Conservation (phyloP, 2,888 invertebrate genomes). For the Pseudeuparius sepicola region DNA sequence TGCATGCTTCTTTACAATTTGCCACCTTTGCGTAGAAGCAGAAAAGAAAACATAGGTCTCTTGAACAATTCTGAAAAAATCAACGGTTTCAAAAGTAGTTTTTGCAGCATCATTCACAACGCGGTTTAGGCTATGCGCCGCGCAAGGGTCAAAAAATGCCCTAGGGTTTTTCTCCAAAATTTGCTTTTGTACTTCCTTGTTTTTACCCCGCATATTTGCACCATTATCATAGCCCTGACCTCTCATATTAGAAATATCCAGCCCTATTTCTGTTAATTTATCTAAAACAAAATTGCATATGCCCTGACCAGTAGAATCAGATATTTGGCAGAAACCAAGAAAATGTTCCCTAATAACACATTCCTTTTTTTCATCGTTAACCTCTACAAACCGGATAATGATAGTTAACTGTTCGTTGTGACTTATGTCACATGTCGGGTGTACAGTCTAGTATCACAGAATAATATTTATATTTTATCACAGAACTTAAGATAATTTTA, state of each 20-base stretch:
- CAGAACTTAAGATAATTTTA: conserved; percentile 12
- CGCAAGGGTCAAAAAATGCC: conserved; percentile 24
- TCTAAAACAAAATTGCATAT: conserved; percentile 22
- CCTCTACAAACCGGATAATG: conserved; percentile 22
- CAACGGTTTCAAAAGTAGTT: conserved; percentile 12
- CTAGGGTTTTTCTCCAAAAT: conserved; percentile 19
- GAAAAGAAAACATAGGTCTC: conserved; percentile 10
- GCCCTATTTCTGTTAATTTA: conserved; percentile 9
- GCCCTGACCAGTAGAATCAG: conserved; percentile 20
- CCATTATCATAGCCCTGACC: conserved; percentile 25
- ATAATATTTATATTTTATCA: conserved; percentile 26
- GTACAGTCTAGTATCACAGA: conserved; percentile 23
- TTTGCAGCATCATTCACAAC: conserved; percentile 23
- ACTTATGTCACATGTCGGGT: conserved; percentile 28
- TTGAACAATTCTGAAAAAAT: conserved; percentile 11
- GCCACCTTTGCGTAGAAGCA: conserved; percentile 6
- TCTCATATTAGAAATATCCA: conserved; percentile 16
- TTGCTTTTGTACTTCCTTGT: conserved; percentile 19
- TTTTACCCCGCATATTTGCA: conserved; percentile 19
- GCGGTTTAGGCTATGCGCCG: conserved; percentile 23
- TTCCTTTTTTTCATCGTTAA: conserved; percentile 18
- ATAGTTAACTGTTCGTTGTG: conserved; percentile 29
- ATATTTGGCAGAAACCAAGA: conserved; percentile 15
- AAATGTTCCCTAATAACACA: conserved; percentile 20
- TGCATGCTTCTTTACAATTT: conserved; percentile 13